phyloP scores from a whole-genome alignment of 2,113 vertebrate genomes.

The Mirza zaza region DNA sequence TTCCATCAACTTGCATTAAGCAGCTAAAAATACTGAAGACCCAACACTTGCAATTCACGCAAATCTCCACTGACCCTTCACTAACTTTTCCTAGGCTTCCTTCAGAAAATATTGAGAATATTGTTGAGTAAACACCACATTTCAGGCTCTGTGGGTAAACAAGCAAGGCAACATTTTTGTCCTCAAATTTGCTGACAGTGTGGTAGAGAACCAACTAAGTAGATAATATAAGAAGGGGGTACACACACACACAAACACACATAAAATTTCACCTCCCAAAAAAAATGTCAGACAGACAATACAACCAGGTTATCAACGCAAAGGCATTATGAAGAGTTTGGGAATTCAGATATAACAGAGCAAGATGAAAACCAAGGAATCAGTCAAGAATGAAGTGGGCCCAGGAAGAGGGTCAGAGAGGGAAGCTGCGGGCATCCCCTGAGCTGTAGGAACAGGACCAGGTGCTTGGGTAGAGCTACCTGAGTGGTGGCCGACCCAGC shows the following conservation, averaged over 20 bases:
- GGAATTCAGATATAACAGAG: background rate
- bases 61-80: background rate
- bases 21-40: background rate
- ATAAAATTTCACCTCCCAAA: background rate
- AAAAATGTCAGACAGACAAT: background rate
- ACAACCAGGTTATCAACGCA: background rate
- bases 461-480: background rate
- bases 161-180: background rate
- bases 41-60: background rate
- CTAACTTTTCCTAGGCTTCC: background rate
- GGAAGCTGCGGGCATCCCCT: background rate
- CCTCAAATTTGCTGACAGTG: background rate
- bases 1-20: background rate
- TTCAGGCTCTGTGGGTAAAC: background rate
- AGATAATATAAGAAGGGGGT: background rate
- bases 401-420: background rate
- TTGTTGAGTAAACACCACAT: background rate
- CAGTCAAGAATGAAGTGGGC: background rate
- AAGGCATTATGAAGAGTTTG: background rate
- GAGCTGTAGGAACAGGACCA: background rate
- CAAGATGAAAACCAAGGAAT: background rate
- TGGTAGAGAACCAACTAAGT: background rate
- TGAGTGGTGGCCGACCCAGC: background rate
- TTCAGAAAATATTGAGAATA: conserved; percentile 26
- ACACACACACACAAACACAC: background rate